Evolutionary conservation across 92 coral and sea anemone species (phyloP).

Genomic region (Epizoanthus illoricatus): DNA sequence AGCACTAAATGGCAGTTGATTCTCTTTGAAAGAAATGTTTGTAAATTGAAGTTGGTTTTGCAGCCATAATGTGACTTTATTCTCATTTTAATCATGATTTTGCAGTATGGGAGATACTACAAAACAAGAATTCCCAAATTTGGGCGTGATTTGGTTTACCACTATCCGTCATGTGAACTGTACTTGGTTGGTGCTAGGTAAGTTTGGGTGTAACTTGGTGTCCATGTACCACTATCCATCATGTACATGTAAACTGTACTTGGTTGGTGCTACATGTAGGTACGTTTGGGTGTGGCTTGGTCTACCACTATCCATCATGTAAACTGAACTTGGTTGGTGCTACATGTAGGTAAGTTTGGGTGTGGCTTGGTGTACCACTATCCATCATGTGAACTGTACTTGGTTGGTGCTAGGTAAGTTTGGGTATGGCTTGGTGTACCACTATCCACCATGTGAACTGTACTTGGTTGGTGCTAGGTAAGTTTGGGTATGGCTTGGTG

Average conservation of each 20-base stretch:
- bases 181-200: slow-evolving; percentile 97
- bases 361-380: slow-evolving; percentile 91
- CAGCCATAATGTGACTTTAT: background rate
- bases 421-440: background rate
- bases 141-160: slow-evolving; percentile 94
- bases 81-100: background rate
- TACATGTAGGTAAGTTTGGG: slow-evolving; percentile 98
- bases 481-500: slow-evolving; percentile 88
- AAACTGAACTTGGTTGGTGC: slow-evolving; percentile 93
- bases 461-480: background rate
- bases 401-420: slow-evolving; percentile 91
- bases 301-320: slow-evolving; percentile 95
- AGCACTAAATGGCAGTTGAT: no score
- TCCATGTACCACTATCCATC: no score
- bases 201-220: background rate
- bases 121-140: slow-evolving; percentile 95
- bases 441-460: background rate
- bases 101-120: slow-evolving; percentile 90
- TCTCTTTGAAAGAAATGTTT: no score
- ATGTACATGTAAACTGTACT: background rate
- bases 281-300: slow-evolving; percentile 88
- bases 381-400: slow-evolving; percentile 92
- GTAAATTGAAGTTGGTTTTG: no score
- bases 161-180: slow-evolving; percentile 95
- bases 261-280: no score